Evolutionary conservation across 2,888 invertebrate genomes (phyloP).

Genomic region (Pyrrhosoma nymphula): DNA sequence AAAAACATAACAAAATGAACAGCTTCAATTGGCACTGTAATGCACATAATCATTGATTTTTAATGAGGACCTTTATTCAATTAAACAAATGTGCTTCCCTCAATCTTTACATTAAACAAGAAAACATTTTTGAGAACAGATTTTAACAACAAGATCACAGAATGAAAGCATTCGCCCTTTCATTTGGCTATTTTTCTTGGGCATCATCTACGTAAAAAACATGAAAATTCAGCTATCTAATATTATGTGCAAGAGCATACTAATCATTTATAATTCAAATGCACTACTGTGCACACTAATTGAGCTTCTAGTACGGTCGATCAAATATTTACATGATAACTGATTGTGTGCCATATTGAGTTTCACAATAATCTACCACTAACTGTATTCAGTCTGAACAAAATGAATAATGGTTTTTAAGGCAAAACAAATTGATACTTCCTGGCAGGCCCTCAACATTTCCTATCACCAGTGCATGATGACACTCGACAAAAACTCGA

Average conservation of each 20-base stretch:
- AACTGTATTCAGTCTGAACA: not conserved
- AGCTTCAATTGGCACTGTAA: too few species aligned
- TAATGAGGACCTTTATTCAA: not conserved
- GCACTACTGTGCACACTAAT: not conserved
- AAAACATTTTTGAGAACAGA: not conserved
- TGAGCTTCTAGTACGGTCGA: not conserved
- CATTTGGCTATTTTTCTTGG: not conserved
- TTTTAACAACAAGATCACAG: not conserved
- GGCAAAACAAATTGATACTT: not conserved
- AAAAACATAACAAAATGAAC: too few species aligned
- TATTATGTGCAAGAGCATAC: not conserved
- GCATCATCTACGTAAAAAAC: not conserved
- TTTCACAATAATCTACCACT: not conserved
- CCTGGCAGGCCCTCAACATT: not conserved
- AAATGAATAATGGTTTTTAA: not conserved
- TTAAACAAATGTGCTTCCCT: not conserved
- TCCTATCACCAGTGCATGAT: not conserved
- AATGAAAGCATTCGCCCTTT: not conserved
- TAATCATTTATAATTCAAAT: not conserved
- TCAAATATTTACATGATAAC: conserved; percentile 9
- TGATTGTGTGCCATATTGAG: not conserved
- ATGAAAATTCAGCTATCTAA: not conserved
- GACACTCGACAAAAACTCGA: not conserved
- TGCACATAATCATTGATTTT: not conserved
- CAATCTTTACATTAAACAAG: not conserved